phyloP scores from a whole-genome alignment of 2,888 invertebrate genomes.

The Caenorhabditis drosophilae region DNA sequence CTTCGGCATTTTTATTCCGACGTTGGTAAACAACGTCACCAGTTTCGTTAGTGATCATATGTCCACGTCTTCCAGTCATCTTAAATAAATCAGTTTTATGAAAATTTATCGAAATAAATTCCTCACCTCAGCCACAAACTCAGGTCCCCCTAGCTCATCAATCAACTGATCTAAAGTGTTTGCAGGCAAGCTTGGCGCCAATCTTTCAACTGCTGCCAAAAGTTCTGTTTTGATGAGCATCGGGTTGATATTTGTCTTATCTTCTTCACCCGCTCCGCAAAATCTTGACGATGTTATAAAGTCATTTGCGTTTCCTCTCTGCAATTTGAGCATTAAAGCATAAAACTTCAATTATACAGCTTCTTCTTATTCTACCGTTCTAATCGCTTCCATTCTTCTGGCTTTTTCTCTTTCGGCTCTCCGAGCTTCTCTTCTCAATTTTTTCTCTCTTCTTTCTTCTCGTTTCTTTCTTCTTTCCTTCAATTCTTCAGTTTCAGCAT shows the following conservation, averaged over 20 bases:
- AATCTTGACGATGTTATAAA: constrained; percentile 60
- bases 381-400: constrained; percentile 65
- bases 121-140: constrained; percentile 98
- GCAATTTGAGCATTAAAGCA: constrained; percentile 3
- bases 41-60: constrained; percentile 82
- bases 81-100: no score
- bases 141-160: constrained; percentile 95
- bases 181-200: constrained; percentile 87
- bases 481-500: constrained; percentile 63
- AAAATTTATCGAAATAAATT: no score
- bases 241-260: constrained; percentile 44
- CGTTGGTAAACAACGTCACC: constrained; percentile 92
- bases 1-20: constrained; percentile 82
- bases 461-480: constrained; percentile 75
- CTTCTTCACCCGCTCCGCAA: constrained; percentile 40
- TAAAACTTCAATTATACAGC: no score
- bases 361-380: constrained; percentile 31
- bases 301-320: constrained; percentile 52
- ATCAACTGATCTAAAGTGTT: constrained; percentile 98
- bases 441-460: constrained; percentile 72
- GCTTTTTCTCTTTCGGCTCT: constrained; percentile 74
- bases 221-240: constrained; percentile 77
- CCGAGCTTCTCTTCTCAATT: constrained; percentile 31
- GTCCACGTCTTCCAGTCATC: constrained; percentile 96
- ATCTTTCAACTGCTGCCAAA: constrained; percentile 81